Evolutionary conservation across 2,113 vertebrate species (phyloP).

Genomic region (Neogale vison): DNA sequence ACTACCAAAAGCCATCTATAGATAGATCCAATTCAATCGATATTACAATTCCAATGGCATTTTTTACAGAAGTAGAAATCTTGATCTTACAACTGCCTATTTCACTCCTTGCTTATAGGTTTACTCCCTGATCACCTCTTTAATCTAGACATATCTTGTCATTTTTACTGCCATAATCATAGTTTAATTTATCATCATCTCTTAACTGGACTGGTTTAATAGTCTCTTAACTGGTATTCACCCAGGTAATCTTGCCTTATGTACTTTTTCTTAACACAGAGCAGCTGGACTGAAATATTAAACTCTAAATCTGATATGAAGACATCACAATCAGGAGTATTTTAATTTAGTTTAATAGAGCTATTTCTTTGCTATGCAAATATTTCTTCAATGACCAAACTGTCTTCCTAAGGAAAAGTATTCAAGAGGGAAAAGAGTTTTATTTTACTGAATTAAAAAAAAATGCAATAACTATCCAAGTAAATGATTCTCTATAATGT

Average conservation of each 20-base stretch:
- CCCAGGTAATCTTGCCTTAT: not conserved
- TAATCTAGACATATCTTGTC: not conserved
- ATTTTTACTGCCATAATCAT: not conserved
- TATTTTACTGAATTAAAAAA: slow-evolving; percentile 46
- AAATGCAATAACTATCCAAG: slow-evolving; percentile 40
- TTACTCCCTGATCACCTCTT: not conserved
- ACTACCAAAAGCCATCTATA: not conserved
- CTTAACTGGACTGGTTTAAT: not conserved
- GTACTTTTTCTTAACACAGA: not conserved
- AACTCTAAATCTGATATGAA: slow-evolving; percentile 12
- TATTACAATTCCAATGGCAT: not conserved
- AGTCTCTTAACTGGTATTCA: not conserved
- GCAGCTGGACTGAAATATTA: not conserved
- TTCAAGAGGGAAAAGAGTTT: slow-evolving; percentile 16
- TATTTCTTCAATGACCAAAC: slow-evolving; percentile 26
- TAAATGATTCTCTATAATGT: slow-evolving; percentile 51
- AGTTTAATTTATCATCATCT: not conserved
- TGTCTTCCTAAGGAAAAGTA: not conserved
- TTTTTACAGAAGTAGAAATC: not conserved
- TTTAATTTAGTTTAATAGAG: slow-evolving; percentile 58
- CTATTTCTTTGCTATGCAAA: slow-evolving; percentile 56
- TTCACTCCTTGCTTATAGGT: not conserved
- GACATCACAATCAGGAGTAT: slow-evolving; percentile 27
- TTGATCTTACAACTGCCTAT: not conserved
- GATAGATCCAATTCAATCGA: not conserved